phyloP scores from a whole-genome alignment of 2,113 vertebrate genomes.

The Albula glossodonta region DNA sequence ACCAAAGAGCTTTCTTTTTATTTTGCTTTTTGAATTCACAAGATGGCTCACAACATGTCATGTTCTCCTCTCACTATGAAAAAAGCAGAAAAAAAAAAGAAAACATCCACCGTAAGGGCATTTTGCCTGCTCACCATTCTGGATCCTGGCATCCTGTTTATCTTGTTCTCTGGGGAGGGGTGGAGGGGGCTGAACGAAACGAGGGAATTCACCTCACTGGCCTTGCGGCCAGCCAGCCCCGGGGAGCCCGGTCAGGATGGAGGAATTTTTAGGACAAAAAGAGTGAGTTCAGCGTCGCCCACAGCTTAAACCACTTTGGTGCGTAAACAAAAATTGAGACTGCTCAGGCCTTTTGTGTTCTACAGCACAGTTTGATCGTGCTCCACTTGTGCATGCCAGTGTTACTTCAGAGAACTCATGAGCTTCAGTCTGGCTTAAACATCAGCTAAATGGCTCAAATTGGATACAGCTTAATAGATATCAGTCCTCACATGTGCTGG shows the following conservation, averaged over 20 bases:
- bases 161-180: slow-evolving; percentile 16
- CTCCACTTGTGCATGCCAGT: background rate
- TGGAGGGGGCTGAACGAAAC: background rate
- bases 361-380: background rate
- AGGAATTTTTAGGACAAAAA: slow-evolving; percentile 51
- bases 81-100: background rate
- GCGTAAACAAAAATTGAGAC: background rate
- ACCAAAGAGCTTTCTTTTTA: slow-evolving; percentile 33
- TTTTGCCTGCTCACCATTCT: slow-evolving; percentile 13
- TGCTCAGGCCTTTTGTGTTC: background rate
- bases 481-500: too few relatives aligned
- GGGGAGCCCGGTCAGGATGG: slow-evolving; percentile 37
- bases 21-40: slow-evolving; percentile 30
- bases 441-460: background rate
- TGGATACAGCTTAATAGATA: background rate
- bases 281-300: background rate
- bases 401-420: background rate
- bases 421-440: background rate
- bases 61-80: background rate
- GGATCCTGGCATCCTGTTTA: background rate
- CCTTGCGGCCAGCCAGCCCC: slow-evolving; percentile 11
- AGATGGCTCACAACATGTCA: slow-evolving; percentile 21
- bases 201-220: background rate
- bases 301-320: background rate
- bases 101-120: slow-evolving; percentile 12